phyloP scores from a whole-genome alignment of 2,113 vertebrate genomes.

The Zeus faber region DNA sequence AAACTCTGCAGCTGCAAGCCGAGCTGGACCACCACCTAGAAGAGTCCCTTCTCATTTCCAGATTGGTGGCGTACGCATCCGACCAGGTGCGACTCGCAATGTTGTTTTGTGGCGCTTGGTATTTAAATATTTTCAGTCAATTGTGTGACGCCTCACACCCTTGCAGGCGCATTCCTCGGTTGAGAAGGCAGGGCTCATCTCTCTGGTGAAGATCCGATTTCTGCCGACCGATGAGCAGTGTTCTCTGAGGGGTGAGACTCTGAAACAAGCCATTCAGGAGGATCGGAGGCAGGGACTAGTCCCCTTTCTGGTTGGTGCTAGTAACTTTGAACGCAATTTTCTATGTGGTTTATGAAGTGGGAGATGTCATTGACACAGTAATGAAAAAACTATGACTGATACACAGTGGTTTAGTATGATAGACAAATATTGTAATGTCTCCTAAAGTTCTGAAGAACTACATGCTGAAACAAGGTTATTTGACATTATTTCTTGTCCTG shows the following conservation, averaged over 20 bases:
- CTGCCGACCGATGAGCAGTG: conserved; percentile 86
- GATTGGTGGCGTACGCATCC: conserved; percentile 88
- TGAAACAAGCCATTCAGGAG: conserved; percentile 84
- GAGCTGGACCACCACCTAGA: conserved; percentile 78
- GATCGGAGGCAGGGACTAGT: conserved; percentile 84
- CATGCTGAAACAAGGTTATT: background rate
- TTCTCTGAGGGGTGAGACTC: conserved; percentile 85
- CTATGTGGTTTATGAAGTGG: no score
- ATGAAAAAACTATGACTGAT: no score
- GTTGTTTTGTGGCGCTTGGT: no score
- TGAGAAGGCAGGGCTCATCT: conserved; percentile 92
- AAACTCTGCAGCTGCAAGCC: conserved; percentile 81
- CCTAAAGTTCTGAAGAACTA: no score
- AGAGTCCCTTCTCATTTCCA: conserved; percentile 84
- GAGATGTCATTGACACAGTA: no score
- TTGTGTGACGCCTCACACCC: no score
- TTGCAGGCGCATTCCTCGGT: conserved; percentile 93
- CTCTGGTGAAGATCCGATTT: conserved; percentile 90
- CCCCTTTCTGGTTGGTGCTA: conserved; percentile 87
- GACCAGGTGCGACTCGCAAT: conserved; percentile 78
- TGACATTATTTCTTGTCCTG: no score
- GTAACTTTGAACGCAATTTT: no score
- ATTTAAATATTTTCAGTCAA: no score
- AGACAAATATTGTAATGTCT: no score
- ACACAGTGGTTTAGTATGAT: no score